These are phyloP conservation scores for Mylabris phalerata DNA, from an alignment of 1,140 invertebrate species.

Conservation along the genomic window DNA sequence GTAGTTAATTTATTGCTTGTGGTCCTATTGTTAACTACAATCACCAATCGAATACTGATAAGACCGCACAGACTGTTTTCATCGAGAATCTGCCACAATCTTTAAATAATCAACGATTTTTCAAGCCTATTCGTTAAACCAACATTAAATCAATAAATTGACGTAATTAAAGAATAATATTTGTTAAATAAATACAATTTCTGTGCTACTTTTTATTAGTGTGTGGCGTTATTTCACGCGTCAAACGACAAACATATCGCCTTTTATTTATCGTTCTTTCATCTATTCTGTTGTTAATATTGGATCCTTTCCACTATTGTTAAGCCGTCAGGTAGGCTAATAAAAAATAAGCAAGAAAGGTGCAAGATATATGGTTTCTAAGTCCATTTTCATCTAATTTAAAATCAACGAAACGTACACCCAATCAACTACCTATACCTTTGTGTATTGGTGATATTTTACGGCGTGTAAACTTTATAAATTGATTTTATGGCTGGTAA, in stretches of 20 bases:
- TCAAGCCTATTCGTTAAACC: no score
- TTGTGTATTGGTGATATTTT: conserved; percentile 5
- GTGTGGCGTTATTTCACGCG: conserved; percentile 10
- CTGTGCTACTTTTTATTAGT: conserved; percentile 2
- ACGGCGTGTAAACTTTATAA: conserved; percentile 21
- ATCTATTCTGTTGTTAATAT: not conserved
- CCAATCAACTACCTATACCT: no score
- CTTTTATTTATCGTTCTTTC: not conserved
- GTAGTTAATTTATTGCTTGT: not conserved
- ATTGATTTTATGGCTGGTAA: conserved; percentile 16
- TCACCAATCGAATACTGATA: not conserved
- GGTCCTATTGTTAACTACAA: not conserved
- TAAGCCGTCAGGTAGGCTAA: not conserved
- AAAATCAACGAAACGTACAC: conserved; percentile 3
- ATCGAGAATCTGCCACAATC: not conserved
- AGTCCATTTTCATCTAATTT: conserved; percentile 17
- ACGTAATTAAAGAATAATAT: conserved; percentile 26
- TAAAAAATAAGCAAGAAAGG: no score
- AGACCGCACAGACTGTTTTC: not conserved
- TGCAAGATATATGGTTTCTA: no score
- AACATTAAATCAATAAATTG: no score
- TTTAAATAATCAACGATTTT: not conserved
- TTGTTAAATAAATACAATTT: conserved; percentile 20
- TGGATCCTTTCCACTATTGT: not conserved
- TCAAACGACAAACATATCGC: conserved; percentile 11